phyloP scores from a whole-genome alignment of 2,113 vertebrate species.

The Leptobrachium ailaonicum region DNA sequence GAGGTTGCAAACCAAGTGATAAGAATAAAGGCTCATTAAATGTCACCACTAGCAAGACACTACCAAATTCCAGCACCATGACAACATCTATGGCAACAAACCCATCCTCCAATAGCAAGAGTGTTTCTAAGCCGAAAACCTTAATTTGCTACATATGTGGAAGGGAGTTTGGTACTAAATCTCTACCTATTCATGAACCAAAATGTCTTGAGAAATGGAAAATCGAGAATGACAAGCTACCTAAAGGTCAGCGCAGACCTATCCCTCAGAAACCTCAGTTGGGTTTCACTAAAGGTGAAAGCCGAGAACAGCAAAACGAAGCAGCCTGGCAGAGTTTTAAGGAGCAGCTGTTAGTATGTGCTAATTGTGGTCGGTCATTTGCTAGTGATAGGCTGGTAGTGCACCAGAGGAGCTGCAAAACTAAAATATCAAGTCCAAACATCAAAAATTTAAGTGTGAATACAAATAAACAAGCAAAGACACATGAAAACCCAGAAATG shows the following conservation, averaged over 20 bases:
- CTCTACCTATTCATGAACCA: constrained; percentile 63
- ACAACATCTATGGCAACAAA: constrained; percentile 25
- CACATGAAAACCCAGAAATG: background rate
- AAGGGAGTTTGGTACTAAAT: constrained; percentile 60
- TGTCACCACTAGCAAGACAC: background rate
- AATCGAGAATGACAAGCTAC: constrained; percentile 56
- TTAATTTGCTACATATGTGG: constrained; percentile 63
- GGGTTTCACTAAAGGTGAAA: constrained; percentile 10
- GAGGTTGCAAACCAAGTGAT: constrained; percentile 57
- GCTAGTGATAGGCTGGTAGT: constrained; percentile 40
- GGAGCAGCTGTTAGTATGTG: constrained; percentile 46
- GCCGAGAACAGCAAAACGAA: constrained; percentile 40
- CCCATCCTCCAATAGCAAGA: constrained; percentile 11
- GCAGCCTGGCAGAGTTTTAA: constrained; percentile 36
- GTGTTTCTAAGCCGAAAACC: constrained; percentile 38
- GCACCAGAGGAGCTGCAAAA: constrained; percentile 56
- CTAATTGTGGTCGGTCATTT: constrained; percentile 53
- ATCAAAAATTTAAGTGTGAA: constrained; percentile 32
- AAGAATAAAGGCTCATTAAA: background rate
- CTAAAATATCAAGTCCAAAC: constrained; percentile 30
- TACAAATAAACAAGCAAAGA: constrained; percentile 10
- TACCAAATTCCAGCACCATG: constrained; percentile 25
- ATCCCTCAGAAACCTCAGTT: constrained; percentile 50
- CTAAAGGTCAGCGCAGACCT: constrained; percentile 48
- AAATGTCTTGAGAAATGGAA: constrained; percentile 66